A percentile compares a stretch with the other conserved stretches of the same genome.
phyloP scores from a whole-genome alignment of 2,113 vertebrate genomes.

The Phrynosoma blainvillii region DNA sequence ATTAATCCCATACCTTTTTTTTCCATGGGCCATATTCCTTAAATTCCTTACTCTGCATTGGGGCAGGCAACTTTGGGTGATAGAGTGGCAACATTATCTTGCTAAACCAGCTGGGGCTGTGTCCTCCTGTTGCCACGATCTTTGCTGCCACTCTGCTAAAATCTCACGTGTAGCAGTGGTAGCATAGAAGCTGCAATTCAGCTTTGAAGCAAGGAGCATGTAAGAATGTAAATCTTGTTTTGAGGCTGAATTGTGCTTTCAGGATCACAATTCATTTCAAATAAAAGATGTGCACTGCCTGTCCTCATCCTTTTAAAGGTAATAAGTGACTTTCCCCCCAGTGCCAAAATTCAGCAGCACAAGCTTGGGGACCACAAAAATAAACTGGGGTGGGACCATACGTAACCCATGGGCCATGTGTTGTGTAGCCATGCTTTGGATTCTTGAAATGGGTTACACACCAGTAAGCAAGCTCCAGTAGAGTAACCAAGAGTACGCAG shows the following conservation, averaged over 20 bases:
- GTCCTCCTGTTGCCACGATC: neutral
- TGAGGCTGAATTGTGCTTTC: neutral
- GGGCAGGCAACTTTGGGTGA: neutral
- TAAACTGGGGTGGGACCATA: neutral
- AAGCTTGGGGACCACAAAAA: neutral
- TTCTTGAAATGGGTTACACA: neutral
- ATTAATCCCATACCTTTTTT: constrained; percentile 47
- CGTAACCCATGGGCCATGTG: neutral
- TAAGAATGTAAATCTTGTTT: neutral
- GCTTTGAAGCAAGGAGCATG: neutral
- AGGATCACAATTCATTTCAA: neutral
- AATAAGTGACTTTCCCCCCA: neutral
- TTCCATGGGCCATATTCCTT: constrained; percentile 37
- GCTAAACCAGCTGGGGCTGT: neutral
- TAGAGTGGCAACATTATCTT: neutral
- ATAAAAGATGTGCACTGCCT: neutral
- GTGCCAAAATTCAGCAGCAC: neutral
- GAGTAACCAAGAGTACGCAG: neutral
- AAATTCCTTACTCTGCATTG: neutral
- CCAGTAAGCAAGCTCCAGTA: neutral
- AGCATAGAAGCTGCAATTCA: neutral
- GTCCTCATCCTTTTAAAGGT: neutral
- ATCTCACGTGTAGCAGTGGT: neutral
- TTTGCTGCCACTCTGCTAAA: neutral
- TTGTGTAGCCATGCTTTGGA: neutral